Percentiles rank a stretch among this genome's conserved stretches.
Evolutionary conservation across 2,113 vertebrate genomes (phyloP).

Genomic region (Myotis brandtii): DNA sequence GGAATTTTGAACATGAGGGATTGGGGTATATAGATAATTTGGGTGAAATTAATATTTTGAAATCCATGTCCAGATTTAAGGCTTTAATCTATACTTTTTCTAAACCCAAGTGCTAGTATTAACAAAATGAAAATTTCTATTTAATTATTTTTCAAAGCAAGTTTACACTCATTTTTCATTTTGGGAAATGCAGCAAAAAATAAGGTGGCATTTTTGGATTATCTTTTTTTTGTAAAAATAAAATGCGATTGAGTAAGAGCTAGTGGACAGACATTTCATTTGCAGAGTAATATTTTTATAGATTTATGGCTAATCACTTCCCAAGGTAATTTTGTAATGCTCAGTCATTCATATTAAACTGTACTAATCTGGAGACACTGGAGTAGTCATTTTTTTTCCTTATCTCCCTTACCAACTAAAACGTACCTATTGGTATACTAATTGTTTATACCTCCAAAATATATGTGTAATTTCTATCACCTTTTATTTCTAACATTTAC

Average conservation of each 20-base stretch:
- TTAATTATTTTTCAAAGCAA: slow-evolving; percentile 8
- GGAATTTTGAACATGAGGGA: neutral
- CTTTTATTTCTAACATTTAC: neutral
- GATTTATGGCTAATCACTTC: neutral
- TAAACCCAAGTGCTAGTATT: neutral
- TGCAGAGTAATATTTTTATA: neutral
- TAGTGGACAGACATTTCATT: neutral
- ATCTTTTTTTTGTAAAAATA: neutral
- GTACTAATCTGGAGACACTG: neutral
- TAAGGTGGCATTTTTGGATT: neutral
- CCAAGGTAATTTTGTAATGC: neutral
- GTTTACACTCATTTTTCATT: neutral
- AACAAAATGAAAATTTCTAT: slow-evolving; percentile 18
- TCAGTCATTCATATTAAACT: neutral
- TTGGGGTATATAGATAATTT: neutral
- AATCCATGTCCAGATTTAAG: neutral
- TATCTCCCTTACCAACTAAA: neutral
- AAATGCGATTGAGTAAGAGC: neutral
- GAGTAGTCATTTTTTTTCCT: neutral
- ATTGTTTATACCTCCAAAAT: slow-evolving; percentile 32
- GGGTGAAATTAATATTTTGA: neutral
- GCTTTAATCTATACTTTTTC: neutral
- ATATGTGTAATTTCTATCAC: neutral
- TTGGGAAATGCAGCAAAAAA: neutral
- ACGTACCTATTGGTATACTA: neutral